Conservation (phyloP, 1,140 invertebrate species). For the Drosophila mauritiana region DNA sequence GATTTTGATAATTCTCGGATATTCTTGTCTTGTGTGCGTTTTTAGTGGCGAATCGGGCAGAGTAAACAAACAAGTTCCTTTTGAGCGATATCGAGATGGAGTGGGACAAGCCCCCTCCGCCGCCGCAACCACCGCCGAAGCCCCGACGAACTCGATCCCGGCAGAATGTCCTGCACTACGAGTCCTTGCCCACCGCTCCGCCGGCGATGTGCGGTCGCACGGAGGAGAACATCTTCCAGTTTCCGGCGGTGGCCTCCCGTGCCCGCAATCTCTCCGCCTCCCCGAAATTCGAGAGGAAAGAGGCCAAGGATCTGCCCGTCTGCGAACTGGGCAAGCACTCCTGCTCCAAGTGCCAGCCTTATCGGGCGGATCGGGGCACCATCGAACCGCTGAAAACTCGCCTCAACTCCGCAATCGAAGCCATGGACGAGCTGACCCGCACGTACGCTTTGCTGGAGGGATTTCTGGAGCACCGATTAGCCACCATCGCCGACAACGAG, state of each 20-base stretch:
- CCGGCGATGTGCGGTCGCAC: constrained; percentile 68
- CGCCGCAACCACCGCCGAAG: constrained; percentile 45
- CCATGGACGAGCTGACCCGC: constrained; percentile 66
- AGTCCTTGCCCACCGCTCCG: constrained; percentile 76
- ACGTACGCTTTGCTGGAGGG: constrained; percentile 66
- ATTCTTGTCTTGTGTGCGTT: constrained; percentile 70
- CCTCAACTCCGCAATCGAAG: constrained; percentile 66
- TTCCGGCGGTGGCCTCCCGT: constrained; percentile 61
- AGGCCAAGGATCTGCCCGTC: constrained; percentile 56
- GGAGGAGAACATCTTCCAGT: constrained; percentile 73
- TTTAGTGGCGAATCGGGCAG: constrained; percentile 71
- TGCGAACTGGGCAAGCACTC: constrained; percentile 65
- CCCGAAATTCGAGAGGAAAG: constrained; percentile 44
- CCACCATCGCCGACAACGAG: constrained; percentile 61
- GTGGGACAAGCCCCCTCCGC: constrained; percentile 55
- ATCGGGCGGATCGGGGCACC: constrained; percentile 63
- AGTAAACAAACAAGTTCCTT: constrained; percentile 74
- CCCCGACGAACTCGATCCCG: constrained; percentile 56
- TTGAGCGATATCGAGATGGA: constrained; percentile 64
- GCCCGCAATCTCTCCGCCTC: constrained; percentile 69
- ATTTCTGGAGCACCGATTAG: constrained; percentile 61
- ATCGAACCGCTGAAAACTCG: constrained; percentile 71
- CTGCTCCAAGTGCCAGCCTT: constrained; percentile 60
- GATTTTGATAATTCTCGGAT: constrained; percentile 77
- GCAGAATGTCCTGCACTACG: constrained; percentile 58